phyloP scores from a whole-genome alignment of 2,888 invertebrate species.

The Metacarcinus magister region DNA sequence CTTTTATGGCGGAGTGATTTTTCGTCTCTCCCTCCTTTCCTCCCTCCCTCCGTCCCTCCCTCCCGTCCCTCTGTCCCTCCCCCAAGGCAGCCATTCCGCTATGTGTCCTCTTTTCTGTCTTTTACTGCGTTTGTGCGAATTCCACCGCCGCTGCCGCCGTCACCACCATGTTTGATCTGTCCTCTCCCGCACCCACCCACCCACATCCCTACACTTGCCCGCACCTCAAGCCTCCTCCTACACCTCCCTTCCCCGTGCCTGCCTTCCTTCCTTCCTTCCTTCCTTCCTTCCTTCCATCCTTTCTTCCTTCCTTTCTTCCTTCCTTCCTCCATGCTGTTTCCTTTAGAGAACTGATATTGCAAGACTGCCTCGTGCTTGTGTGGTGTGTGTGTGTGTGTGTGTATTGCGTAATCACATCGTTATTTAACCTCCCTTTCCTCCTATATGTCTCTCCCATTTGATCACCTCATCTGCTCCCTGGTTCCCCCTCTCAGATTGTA shows the following conservation, averaged over 20 bases:
- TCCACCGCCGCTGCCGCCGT: neutral
- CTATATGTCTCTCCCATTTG: neutral
- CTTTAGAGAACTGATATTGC: neutral
- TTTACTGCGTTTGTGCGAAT: constrained; percentile 26
- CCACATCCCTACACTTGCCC: neutral
- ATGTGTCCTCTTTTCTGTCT: neutral
- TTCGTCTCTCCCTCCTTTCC: neutral
- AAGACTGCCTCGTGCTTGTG: neutral
- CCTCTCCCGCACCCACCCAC: neutral
- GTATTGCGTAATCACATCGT: too few species aligned
- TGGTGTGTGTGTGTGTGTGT: too few species aligned
- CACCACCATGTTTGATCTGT: neutral
- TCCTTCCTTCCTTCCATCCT: too few species aligned
- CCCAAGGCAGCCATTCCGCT: neutral
- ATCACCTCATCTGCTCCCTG: neutral
- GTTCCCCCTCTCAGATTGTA: neutral
- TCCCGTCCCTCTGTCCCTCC: neutral
- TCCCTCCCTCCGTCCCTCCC: neutral
- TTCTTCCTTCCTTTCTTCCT: too few species aligned
- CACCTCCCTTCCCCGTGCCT: neutral
- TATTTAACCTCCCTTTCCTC: neutral
- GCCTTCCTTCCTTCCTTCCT: neutral
- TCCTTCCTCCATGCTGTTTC: neutral
- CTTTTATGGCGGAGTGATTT: neutral
- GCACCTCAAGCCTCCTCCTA: neutral